Conservation (phyloP, 1,140 invertebrate species). For the Mactra quadrangularis region DNA sequence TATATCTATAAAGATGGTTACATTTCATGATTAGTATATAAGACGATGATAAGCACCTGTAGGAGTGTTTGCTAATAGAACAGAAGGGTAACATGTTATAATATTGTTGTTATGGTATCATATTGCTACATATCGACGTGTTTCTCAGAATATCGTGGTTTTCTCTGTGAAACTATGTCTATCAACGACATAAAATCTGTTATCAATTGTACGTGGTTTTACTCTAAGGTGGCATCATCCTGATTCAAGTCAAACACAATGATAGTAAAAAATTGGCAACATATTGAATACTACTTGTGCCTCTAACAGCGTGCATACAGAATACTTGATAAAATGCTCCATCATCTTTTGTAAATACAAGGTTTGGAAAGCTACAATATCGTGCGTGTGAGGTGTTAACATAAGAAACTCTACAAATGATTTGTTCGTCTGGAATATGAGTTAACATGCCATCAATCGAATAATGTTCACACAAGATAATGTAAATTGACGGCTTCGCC, state of each 20-base stretch:
- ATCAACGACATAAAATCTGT: too few relatives aligned
- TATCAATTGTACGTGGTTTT: too few relatives aligned
- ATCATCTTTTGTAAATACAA: constrained; percentile 23
- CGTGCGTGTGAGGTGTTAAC: constrained; percentile 43
- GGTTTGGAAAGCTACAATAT: constrained; percentile 11
- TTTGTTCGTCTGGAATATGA: not conserved
- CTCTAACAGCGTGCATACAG: constrained; percentile 25
- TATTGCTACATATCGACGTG: too few relatives aligned
- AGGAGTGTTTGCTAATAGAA: too few relatives aligned
- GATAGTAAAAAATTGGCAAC: constrained; percentile 9
- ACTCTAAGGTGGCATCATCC: too few relatives aligned
- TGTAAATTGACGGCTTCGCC: not conserved
- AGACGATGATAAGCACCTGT: too few relatives aligned
- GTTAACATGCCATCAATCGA: not conserved
- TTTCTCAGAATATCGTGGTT: too few relatives aligned
- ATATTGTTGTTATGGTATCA: too few relatives aligned
- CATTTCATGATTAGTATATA: too few relatives aligned
- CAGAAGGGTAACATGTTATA: too few relatives aligned
- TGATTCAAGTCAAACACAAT: not conserved
- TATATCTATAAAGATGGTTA: too few relatives aligned
- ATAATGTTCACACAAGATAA: constrained; percentile 15
- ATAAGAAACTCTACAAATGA: not conserved
- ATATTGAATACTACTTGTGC: not conserved
- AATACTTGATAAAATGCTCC: constrained; percentile 10
- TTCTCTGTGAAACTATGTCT: too few relatives aligned